Base-by-base conservation (phyloP, 2,113 vertebrate species). In the Nothobranchius furzeri region DNA sequence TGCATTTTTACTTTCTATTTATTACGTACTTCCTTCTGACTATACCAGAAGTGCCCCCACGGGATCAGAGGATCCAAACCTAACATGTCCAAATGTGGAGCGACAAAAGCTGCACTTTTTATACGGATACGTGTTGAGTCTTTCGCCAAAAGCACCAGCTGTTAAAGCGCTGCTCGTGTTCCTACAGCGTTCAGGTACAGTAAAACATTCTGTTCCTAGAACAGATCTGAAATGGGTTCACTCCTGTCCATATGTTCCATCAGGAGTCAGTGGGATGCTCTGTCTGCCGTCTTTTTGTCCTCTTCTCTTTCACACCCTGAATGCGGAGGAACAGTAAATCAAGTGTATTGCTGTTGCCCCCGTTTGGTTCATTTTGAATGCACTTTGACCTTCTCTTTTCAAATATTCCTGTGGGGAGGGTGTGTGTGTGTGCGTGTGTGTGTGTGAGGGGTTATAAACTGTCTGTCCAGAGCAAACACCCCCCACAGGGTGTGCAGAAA, bases 391-490 rank as follows among this genome's bases (percentile, higher is more conserved):
- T 77, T 73, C 56, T 65, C 70, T 76, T 71, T 62, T 72, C 30
- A 78, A 67, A 64, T 57, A 40, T 24, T 65, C 56, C 67, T 64
- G 24, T 25, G 15, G 70, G 64, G 58, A 61, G 47, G 47, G 37
- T 40, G 37, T 40, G 37, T 40, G 37, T 40, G 45, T 67, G 48
- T 66, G 42, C 69, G 20, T 68, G 62, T 63, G 52, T 15, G 64
- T 70, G 64, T 83, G 56, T 49, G 11, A 57, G 64, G 70, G 76
- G 54, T 52, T 76, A 56, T 80, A 56, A 57, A 20, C 74, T 77
- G 79, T 83, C 75, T 82, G 54, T 55, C 73, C 81, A 75, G 40
- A 79, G 69, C 76, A 73, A 82, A 65, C 42, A 78, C 73, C 73
- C 82, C 80, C 62, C 50, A 9, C 7, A 7, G 20, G 47, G 65